A percentile compares a stretch with the other conserved stretches of the same genome.
These are phyloP conservation scores for Calliphora vicina DNA, from an alignment of 1,140 invertebrate species.

Conservation along the genomic window DNA sequence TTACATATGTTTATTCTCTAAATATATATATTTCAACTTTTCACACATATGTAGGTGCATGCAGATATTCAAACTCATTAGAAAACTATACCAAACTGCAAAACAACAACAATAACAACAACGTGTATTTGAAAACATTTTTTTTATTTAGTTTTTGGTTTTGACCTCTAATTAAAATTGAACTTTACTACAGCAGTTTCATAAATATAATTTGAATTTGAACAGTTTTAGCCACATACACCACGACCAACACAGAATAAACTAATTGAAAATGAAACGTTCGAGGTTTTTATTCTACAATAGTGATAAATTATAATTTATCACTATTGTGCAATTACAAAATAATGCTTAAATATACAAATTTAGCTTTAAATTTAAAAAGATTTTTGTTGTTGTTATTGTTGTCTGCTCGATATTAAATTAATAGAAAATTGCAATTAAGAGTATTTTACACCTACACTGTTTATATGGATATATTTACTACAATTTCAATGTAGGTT, in stretches of 20 bases:
- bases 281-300: neutral
- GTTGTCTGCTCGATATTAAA: neutral
- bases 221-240: neutral
- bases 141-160: neutral
- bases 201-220: neutral
- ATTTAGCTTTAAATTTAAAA: neutral
- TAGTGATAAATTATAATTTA: neutral
- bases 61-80: too few relatives aligned
- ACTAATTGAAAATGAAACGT: neutral
- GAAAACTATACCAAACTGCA: too few relatives aligned
- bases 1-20: too few relatives aligned
- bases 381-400: neutral
- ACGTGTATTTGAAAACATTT: too few relatives aligned
- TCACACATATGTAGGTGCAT: too few relatives aligned
- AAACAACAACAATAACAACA: too few relatives aligned
- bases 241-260: neutral
- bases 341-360: neutral
- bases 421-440: neutral
- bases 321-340: neutral
- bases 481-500: neutral
- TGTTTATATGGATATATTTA: neutral
- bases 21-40: too few relatives aligned
- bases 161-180: constrained; percentile 27
- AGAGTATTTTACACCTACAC: neutral
- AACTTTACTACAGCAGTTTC: neutral